phyloP scores from a whole-genome alignment of 2,113 vertebrate species.

The Ceyx margarethae region DNA sequence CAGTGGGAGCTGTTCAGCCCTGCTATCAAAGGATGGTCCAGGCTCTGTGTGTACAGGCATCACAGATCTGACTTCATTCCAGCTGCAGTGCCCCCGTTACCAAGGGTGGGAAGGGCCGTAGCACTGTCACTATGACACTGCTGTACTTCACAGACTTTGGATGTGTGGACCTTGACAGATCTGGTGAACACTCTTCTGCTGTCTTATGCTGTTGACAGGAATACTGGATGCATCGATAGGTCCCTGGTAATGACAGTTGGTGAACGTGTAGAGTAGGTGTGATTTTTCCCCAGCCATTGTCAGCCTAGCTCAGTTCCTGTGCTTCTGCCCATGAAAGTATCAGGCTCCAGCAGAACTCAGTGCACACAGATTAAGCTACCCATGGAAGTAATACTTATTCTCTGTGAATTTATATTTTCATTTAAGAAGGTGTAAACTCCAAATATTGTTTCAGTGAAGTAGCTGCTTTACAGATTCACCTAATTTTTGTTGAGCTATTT shows the following conservation, averaged over 20 bases:
- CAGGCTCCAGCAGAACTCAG: not conserved
- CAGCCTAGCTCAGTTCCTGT: not conserved
- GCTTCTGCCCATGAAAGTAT: not conserved
- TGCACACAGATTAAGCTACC: not conserved
- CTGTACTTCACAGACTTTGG: not conserved
- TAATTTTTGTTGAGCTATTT: slow-evolving; percentile 20
- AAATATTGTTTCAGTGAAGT: not conserved
- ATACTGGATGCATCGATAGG: not conserved
- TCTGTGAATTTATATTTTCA: not conserved
- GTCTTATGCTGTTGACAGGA: not conserved
- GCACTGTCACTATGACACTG: not conserved
- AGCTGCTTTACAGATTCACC: not conserved
- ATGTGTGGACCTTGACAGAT: not conserved
- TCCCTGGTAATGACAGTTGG: not conserved
- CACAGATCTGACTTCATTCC: not conserved
- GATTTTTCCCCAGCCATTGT: not conserved
- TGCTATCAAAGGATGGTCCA: rapidly evolving
- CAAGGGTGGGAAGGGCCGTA: not conserved
- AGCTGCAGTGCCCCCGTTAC: not conserved
- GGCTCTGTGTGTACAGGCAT: not conserved
- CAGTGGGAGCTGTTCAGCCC: not conserved
- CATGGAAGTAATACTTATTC: not conserved
- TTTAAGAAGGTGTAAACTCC: not conserved
- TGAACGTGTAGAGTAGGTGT: not conserved
- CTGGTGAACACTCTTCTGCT: not conserved